Conservation (phyloP, 2,888 invertebrate genomes). For the Ochropleura leucogaster region DNA sequence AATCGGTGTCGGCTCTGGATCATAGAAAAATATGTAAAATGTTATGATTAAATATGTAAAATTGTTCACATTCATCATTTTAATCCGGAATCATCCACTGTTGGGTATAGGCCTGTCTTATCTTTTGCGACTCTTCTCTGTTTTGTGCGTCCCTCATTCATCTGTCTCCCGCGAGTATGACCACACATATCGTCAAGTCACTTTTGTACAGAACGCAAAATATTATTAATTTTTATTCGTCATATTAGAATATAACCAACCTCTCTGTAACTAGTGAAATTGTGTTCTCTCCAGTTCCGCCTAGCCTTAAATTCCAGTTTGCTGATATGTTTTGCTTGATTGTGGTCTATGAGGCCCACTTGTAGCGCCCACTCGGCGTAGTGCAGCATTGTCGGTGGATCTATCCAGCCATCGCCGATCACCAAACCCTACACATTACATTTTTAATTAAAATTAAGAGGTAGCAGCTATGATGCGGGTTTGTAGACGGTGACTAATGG, state of each 20-base stretch:
- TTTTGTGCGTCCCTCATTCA: too few species aligned
- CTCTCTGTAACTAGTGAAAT: not conserved
- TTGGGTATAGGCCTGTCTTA: too few species aligned
- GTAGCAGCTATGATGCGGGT: too few species aligned
- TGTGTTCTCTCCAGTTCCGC: constrained; percentile 10
- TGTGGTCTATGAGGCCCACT: constrained; percentile 50
- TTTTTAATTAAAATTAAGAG: not conserved
- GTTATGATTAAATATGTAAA: not conserved
- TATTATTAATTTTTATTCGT: not conserved
- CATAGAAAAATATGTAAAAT: not conserved
- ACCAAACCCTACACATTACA: constrained; percentile 7
- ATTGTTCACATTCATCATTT: too few species aligned
- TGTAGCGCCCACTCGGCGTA: constrained; percentile 44
- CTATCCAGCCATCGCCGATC: constrained; percentile 27
- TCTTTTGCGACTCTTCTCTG: too few species aligned
- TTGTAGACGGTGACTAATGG: too few species aligned
- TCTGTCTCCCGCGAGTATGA: too few species aligned
- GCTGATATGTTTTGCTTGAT: constrained; percentile 34
- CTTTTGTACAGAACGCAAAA: too few species aligned
- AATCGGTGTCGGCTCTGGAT: too few species aligned
- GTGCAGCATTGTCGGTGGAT: constrained; percentile 28
- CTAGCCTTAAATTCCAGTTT: constrained; percentile 19
- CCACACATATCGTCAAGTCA: too few species aligned
- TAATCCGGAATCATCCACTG: too few species aligned
- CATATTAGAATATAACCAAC: not conserved